Percentiles rank a stretch among this genome's conserved stretches.
Conservation (phyloP, 1,140 invertebrate species). For the Drosophila subobscura region DNA sequence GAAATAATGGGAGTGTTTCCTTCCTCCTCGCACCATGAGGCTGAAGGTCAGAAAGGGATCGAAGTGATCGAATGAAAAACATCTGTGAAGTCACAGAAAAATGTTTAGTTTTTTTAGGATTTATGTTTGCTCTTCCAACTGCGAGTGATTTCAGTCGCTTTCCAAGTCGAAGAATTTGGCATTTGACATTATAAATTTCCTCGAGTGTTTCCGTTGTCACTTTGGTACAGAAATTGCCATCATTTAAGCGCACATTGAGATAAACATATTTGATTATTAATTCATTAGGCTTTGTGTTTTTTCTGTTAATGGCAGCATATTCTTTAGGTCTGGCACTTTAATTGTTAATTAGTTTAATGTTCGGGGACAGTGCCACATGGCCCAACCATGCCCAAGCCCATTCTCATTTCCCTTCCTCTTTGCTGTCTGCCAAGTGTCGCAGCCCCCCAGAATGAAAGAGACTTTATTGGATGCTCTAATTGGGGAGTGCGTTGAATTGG, state of each 20-base stretch:
- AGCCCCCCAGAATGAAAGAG: slow-evolving; percentile 44
- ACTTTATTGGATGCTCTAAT: slow-evolving; percentile 77
- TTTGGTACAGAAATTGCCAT: slow-evolving; percentile 44
- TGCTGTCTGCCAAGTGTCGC: slow-evolving; percentile 50
- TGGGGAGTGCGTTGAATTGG: slow-evolving; percentile 80
- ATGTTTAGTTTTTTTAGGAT: not conserved
- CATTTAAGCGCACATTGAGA: slow-evolving; percentile 70
- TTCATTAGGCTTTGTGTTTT: slow-evolving; percentile 68
- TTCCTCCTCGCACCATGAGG: slow-evolving; percentile 10
- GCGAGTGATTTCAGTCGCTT: slow-evolving; percentile 14
- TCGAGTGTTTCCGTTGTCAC: slow-evolving; percentile 46
- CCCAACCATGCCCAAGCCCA: slow-evolving; percentile 5
- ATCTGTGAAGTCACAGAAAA: slow-evolving; percentile 9
- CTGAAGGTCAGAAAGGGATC: slow-evolving; percentile 20
- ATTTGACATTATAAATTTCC: slow-evolving; percentile 49
- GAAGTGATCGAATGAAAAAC: slow-evolving; percentile 28
- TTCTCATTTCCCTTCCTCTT: not conserved
- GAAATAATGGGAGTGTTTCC: slow-evolving; percentile 47
- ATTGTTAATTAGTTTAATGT: slow-evolving; percentile 82
- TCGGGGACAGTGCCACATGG: slow-evolving; percentile 67
- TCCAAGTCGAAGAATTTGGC: slow-evolving; percentile 30
- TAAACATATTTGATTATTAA: slow-evolving; percentile 80
- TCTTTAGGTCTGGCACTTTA: slow-evolving; percentile 67
- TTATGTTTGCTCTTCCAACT: slow-evolving; percentile 3
- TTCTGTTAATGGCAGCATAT: slow-evolving; percentile 67